Evolutionary conservation across 2,888 invertebrate species (phyloP).

Genomic region (Tiliacea aurago): DNA sequence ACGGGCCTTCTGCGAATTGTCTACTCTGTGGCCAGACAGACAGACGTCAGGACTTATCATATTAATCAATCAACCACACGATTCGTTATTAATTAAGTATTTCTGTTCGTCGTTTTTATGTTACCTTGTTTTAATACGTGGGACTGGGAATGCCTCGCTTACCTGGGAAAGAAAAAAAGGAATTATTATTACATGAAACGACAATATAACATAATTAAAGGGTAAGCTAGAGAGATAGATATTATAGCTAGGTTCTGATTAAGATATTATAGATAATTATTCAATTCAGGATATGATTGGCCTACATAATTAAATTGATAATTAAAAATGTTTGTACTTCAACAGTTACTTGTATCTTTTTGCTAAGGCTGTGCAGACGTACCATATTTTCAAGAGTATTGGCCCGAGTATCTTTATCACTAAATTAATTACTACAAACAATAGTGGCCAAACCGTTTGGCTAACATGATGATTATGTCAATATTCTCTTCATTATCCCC

Average conservation of each 20-base stretch:
- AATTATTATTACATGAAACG: constrained; percentile 37
- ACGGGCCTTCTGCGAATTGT: constrained; percentile 8
- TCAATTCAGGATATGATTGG: background rate
- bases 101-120: constrained; percentile 57
- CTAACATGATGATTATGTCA: background rate
- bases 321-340: background rate
- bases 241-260: background rate
- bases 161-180: constrained; percentile 46
- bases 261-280: background rate
- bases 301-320: background rate
- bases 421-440: background rate
- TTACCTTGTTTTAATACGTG: constrained; percentile 54
- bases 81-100: constrained; percentile 73
- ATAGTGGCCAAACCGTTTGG: background rate
- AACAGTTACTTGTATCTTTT: background rate
- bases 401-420: too few relatives aligned
- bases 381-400: background rate
- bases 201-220: constrained; percentile 21
- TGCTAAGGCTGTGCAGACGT: background rate
- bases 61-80: constrained; percentile 75
- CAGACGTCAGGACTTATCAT: constrained; percentile 75
- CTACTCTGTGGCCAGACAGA: constrained; percentile 62
- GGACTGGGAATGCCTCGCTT: constrained; percentile 53
- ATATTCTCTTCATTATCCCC: background rate
- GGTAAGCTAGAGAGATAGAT: background rate